Evolutionary conservation across 2,888 invertebrate genomes (phyloP).

Genomic region (Andrena chrysosceles): DNA sequence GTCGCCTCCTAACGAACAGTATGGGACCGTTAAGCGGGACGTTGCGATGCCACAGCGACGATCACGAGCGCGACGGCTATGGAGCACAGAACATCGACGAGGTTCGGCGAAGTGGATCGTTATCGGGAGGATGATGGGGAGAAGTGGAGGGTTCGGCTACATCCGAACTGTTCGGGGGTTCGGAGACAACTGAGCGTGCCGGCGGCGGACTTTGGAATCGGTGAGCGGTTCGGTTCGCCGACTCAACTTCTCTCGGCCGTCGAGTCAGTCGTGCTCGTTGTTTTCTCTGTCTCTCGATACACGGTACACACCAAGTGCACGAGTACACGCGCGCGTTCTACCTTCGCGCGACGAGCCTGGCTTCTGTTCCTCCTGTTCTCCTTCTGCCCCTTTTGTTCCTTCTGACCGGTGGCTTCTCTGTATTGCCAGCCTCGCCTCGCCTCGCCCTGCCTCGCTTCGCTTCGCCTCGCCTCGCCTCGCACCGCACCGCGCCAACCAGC

Average conservation of each 20-base stretch:
- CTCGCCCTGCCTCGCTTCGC: constrained; percentile 39
- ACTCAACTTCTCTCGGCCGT: constrained; percentile 62
- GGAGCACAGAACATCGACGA: constrained; percentile 5
- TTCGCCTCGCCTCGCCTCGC: constrained; percentile 40
- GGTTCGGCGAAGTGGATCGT: background rate
- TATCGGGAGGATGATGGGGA: background rate
- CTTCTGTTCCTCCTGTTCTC: constrained; percentile 56
- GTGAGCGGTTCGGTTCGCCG: constrained; percentile 76
- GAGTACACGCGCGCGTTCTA: constrained; percentile 52
- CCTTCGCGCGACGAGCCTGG: constrained; percentile 50
- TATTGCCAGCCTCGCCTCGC: constrained; percentile 57
- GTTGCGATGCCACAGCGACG: background rate
- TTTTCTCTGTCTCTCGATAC: constrained; percentile 59
- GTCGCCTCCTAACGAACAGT: constrained; percentile 1
- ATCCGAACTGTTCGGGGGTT: constrained; percentile 83
- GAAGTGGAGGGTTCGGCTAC: constrained; percentile 57
- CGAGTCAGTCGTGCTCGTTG: constrained; percentile 66
- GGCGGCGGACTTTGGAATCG: constrained; percentile 77
- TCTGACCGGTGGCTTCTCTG: constrained; percentile 53
- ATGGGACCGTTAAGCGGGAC: no score
- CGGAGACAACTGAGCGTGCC: constrained; percentile 82
- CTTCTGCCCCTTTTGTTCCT: constrained; percentile 54
- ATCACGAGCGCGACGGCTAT: constrained; percentile 17
- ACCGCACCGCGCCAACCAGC: constrained; percentile 8
- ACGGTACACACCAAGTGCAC: constrained; percentile 48